Base-by-base conservation (phyloP, 1,140 invertebrate genomes). In the Vollenhovia emeryi region DNA sequence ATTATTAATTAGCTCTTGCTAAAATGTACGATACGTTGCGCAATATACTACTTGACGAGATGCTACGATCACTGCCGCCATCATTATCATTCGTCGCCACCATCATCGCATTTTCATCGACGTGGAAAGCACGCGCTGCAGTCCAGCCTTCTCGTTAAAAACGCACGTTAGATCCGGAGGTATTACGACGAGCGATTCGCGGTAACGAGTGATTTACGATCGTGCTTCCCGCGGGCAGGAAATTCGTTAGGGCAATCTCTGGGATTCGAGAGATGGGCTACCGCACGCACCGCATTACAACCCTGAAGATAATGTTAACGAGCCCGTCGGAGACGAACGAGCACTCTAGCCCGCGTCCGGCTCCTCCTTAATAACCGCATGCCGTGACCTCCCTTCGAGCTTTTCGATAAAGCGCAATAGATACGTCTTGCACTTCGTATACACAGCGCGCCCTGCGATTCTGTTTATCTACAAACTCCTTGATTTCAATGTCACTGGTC, bases 241-340 rank as follows among this genome's bases (percentile, higher is more conserved):
- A 91, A 91, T 91, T 91, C 90, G 90, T 91, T 91, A 91, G 90
- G 91, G 87, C 85, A 89, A 91, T 90, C 88, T 90, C 76, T 75
- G 71, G 87, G 88, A 91, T 91, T 87, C 90, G 85, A 91, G 82
- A 91, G 91, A 91, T 91, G 85, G 87, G 85, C 83, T 90, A 84
- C 73, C 84, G 86, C 91, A 90, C 90, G 89, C 90, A 88, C 85
- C 68, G 74, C 71, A 78, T 64, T 89, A 75, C 87, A 80, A 85
- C 87, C 83, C 66, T 62, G 76, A 57, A 87, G 89, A 91, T 91
- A 91, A 91, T 91, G 87, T 91, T 91, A 91, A 91, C 90, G 84
- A 90, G 85, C 88, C 80, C 85, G 75, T 59, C 69, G 80, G 69
- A 89, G 86, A 89, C 45, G 76, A 86, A 89, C 85, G 78, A 78